Percentiles rank a stretch among this genome's conserved stretches.
phyloP scores from a whole-genome alignment of 1,140 invertebrate genomes.

The Spodoptera frugiperda region DNA sequence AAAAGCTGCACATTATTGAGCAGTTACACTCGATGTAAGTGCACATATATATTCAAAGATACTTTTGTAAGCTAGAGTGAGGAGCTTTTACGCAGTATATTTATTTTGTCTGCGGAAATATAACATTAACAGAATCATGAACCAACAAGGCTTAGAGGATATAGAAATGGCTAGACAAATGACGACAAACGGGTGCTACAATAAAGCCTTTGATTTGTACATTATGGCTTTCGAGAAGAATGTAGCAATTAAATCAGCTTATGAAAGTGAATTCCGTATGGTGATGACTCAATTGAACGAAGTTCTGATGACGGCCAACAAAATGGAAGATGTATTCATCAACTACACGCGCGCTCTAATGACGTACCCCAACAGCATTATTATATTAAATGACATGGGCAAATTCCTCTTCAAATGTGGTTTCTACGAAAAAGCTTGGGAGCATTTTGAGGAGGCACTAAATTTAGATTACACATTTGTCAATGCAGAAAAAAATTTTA shows the following conservation, averaged over 20 bases:
- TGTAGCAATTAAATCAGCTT: slow-evolving; percentile 58
- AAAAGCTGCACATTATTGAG: neutral
- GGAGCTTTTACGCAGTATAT: no score
- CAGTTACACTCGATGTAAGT: no score
- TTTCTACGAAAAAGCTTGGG: slow-evolving; percentile 72
- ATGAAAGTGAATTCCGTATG: slow-evolving; percentile 68
- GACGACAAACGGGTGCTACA: slow-evolving; percentile 57
- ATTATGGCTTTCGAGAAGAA: slow-evolving; percentile 71
- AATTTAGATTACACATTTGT: slow-evolving; percentile 66
- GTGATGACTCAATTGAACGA: slow-evolving; percentile 62
- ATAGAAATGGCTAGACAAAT: slow-evolving; percentile 64
- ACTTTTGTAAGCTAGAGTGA: no score
- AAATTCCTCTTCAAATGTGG: slow-evolving; percentile 73
- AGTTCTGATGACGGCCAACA: slow-evolving; percentile 55
- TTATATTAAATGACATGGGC: slow-evolving; percentile 75
- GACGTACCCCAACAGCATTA: slow-evolving; percentile 68
- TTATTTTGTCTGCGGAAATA: no score
- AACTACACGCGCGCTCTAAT: slow-evolving; percentile 70
- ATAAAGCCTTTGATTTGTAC: slow-evolving; percentile 74
- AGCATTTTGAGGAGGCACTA: slow-evolving; percentile 73
- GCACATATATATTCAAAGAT: no score
- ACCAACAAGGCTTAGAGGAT: slow-evolving; percentile 56
- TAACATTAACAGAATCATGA: slow-evolving; percentile 49
- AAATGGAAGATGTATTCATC: slow-evolving; percentile 72
- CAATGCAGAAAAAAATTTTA: slow-evolving; percentile 77